Percentiles rank a stretch among this genome's conserved stretches.
phyloP scores from a whole-genome alignment of 2,797 vertebrate species.

The Acanthiza pusilla region DNA sequence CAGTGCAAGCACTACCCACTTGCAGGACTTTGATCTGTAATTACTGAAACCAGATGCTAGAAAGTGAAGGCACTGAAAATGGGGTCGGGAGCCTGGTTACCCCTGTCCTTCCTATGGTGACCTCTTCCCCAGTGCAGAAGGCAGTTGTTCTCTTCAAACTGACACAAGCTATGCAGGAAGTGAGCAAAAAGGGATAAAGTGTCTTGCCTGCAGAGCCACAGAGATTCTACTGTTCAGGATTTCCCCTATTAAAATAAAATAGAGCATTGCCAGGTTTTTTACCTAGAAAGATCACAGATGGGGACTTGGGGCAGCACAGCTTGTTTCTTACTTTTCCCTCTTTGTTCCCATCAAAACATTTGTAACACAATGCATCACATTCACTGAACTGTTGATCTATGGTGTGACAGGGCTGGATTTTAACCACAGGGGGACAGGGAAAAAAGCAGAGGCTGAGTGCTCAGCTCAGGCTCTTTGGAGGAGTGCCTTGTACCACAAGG shows the following conservation, averaged over 20 bases:
- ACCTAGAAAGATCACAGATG: not conserved
- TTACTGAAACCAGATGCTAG: not conserved
- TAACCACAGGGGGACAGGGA: not conserved
- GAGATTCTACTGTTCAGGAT: not conserved
- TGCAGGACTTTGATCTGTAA: not conserved
- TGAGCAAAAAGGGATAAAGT: not conserved
- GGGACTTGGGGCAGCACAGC: not conserved
- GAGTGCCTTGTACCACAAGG: not conserved
- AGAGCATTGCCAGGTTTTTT: not conserved
- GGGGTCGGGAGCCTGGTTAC: not conserved
- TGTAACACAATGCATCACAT: not conserved
- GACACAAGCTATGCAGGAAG: not conserved
- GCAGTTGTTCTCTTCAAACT: not conserved
- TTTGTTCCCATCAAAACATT: not conserved
- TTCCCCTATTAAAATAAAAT: not conserved
- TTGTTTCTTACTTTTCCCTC: not conserved
- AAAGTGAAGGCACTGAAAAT: not conserved
- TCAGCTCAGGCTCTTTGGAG: not conserved
- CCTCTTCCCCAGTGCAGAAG: not conserved
- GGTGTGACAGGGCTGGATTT: not conserved
- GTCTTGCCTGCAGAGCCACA: not conserved
- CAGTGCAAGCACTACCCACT: not conserved
- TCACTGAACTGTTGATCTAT: not conserved
- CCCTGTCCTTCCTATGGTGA: not conserved
- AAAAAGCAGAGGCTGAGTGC: not conserved